These are phyloP conservation scores for Eupristina koningsbergeri DNA, from an alignment of 1,140 invertebrate species.

Conservation along the genomic window DNA sequence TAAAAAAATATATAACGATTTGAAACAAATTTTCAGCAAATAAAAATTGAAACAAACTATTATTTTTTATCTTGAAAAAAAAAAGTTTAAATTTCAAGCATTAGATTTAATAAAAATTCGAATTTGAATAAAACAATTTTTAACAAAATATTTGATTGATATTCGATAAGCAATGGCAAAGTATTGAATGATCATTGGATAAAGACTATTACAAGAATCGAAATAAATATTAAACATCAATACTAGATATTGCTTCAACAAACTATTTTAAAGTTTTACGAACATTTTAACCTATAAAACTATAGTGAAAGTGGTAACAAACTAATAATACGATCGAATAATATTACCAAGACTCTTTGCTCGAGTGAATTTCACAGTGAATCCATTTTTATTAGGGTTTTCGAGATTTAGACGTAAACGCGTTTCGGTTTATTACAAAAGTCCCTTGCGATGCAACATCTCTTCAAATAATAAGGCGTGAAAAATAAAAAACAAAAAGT, in stretches of 20 bases:
- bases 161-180: no score
- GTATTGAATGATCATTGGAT: background rate
- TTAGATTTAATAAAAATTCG: no score
- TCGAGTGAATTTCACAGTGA: constrained; percentile 1
- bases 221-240: constrained; percentile 19
- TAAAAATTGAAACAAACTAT: no score
- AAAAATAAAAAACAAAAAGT: background rate
- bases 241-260: background rate
- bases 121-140: no score
- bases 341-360: background rate
- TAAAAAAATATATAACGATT: no score
- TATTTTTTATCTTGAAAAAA: no score
- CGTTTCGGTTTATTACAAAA: constrained; percentile 26
- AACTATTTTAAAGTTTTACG: background rate
- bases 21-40: no score
- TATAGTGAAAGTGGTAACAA: background rate
- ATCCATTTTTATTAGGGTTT: constrained; percentile 25
- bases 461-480: background rate
- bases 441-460: constrained; percentile 8
- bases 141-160: no score
- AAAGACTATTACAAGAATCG: background rate
- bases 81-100: no score
- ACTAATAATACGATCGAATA: constrained; percentile 31
- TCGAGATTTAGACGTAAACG: constrained; percentile 46
- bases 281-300: constrained; percentile 28